Base-by-base conservation (phyloP, 2,888 invertebrate species). In the Ceratothoa steindachneri region DNA sequence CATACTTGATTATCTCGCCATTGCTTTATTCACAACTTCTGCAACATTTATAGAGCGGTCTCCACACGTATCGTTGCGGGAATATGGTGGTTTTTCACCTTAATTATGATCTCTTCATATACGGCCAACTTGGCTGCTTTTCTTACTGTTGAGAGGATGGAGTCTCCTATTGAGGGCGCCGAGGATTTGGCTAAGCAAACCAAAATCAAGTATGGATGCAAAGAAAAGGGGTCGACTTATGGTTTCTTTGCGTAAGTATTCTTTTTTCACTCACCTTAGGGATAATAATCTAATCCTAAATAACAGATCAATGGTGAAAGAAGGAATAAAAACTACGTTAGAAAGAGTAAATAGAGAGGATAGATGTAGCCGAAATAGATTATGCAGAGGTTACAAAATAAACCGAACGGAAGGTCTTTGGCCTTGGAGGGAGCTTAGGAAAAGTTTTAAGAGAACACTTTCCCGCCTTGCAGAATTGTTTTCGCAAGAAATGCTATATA, bases 161-260 rank as follows among this genome's bases (percentile, higher is more conserved):
- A 90, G 67, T 91, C 93, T 30, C 95, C 97, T 0, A 97, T 99
- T 73, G 94, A 95, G 84, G 93, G 92, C 82, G 96, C 95, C 0
- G 97, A 97, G 83, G 97, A 98, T 85, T 87, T 99, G 69, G 94
- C 96, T 28, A 94, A 93, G 83, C 98, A 99, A 85, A 95, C 94
- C 0, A 93, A 93, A 85, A 97, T 99, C 82, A 95, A 97, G 84
- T 99, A 98, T 84, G 99, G 99, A 0, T 93, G 94, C 4, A 85
- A 96, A n/a, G 88, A 89, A 80, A 93, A 93, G 55, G 99, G 98
- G 68, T 94, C 97, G 0, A 98, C 98, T 0, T 92, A 92, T 60
- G 90, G 92, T 9, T 99, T 98, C 85, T 99, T 99, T 84, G 89
- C 93, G 87, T 77, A 55, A 66, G 67, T 30, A 27, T 9, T 28